Evolutionary conservation across 2,113 vertebrate genomes (phyloP), one percentile per base, ranked within the genome.

Genomic region (Desmodus rotundus): DNA sequence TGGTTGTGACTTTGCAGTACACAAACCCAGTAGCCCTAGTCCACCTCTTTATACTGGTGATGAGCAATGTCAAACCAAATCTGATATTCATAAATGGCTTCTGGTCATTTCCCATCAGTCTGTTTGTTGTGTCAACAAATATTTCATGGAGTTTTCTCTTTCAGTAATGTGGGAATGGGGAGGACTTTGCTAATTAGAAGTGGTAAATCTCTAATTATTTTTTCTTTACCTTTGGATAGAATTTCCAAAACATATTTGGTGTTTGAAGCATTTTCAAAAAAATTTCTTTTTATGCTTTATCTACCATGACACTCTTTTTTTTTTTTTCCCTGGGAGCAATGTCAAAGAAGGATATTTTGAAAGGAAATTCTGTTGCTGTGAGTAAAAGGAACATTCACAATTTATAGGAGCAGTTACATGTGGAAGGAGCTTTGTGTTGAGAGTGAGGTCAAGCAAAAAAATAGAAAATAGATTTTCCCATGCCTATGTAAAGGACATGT

Each of bases 341-440:
- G 97, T 98, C 98, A 98, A 85, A 96, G 97, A 97, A 98, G 96
- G 95, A 83, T 98, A 96, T 95, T 97, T 98, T 98, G 85, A 98
- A 98, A 98, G 87, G 83, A 98, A 95, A 95, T 95, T 97, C 91
- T 97, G 45, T 96, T 97, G 91, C 83, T 89, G 38, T 97, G 97
- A 98, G 98, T 98, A 98, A 98, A 98, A 1, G 12, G 97, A 98
- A 96, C n/a, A 92, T 87, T 97, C 91, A 93, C 50, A 82, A 65
- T 47, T 92, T 94, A 97, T 95, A 95, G 95, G 98, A 98, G 95
- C 65, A 86, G 87, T 83, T 98, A 96, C 87, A 93, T 96, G 52
- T 96, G 97, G 88, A 94, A 91, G 96, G 97, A 94, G 41, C n/a
- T 24, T 74, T 77, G 47, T 81, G 76, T 19, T 92, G 61, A 96